These are phyloP conservation scores for Hypotaenidia okinawae DNA, from an alignment of 2,797 vertebrate genomes.

Conservation along the genomic window DNA sequence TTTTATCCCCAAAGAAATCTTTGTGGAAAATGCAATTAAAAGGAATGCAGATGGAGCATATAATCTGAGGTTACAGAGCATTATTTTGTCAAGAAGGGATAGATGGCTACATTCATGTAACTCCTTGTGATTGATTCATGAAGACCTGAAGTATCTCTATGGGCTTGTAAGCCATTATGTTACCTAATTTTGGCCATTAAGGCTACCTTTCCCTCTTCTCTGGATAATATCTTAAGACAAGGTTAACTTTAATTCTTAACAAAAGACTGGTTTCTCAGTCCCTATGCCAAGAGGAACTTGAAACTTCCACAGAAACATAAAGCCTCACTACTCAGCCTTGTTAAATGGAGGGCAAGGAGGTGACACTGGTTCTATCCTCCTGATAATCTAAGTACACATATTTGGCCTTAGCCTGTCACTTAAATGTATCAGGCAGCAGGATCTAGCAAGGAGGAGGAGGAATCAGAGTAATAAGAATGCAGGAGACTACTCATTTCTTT, in stretches of 20 bases:
- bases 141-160: not conserved
- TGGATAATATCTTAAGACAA: not conserved
- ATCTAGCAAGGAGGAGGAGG: not conserved
- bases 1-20: not conserved
- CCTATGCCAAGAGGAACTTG: not conserved
- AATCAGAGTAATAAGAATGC: not conserved
- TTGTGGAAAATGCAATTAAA: not conserved
- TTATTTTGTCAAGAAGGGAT: not conserved
- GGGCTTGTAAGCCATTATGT: not conserved
- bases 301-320: not conserved
- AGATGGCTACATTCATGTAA: not conserved
- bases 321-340: not conserved
- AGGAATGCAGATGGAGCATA: not conserved
- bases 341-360: not conserved
- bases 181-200: not conserved
- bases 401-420: not conserved
- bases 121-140: not conserved
- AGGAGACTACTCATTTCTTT: not conserved
- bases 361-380: not conserved
- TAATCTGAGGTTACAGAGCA: not conserved
- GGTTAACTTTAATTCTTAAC: not conserved
- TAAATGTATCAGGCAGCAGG: not conserved
- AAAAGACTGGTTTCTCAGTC: not conserved
- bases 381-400: not conserved
- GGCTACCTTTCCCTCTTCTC: not conserved